Evolutionary conservation across 2,113 vertebrate genomes (phyloP), one percentile per base, ranked within the genome.

Genomic region (Crocuta crocuta): DNA sequence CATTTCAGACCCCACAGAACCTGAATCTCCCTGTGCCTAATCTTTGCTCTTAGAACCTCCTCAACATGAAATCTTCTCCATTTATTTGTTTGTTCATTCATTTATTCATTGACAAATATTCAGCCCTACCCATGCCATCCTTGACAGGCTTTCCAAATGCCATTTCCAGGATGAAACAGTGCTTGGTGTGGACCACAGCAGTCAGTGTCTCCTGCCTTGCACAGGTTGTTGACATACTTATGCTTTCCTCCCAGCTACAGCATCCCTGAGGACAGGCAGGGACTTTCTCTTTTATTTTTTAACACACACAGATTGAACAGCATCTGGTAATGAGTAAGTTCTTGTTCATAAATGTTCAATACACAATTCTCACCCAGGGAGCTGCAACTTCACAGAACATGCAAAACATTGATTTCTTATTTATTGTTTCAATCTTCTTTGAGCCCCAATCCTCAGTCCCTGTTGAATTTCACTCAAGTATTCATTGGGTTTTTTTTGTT

Each of bases 381-480:
- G 85, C 78, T 58, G 33, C 85, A n/a, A 53, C 1, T 43, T 80
- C 48, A 55, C 7, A 68, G 53, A 85, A 31, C 6, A 53, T 2
- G 35, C 39, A 17, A 48, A 66, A 58, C 9, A 9, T 43, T 39
- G 43, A 48, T 35, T 73, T 76, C 43, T 71, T 48, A 74, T 74
- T 43, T 55, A 35, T 43, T 7, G 16, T 58, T 45, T 82, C n/a
- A 65, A 73, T 91, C 65, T 23, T 74, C 21, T 83, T 53, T 3
- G 73, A 89, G 66, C 24, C 10, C 58, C 24, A 35, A 33, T 74
- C 17, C 55, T 73, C n/a, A 66, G 10, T 31, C 70, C 76, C 55
- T 89, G 50, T 16, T 92, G 68, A 50, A 24, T 92, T 87, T 80
- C 43, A 61, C 33, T 45, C 28, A 79, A 80, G 80, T 58, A 92